These are phyloP conservation scores for Hypercompe scribonia DNA, from an alignment of 2,888 invertebrate genomes.

Conservation along the genomic window DNA sequence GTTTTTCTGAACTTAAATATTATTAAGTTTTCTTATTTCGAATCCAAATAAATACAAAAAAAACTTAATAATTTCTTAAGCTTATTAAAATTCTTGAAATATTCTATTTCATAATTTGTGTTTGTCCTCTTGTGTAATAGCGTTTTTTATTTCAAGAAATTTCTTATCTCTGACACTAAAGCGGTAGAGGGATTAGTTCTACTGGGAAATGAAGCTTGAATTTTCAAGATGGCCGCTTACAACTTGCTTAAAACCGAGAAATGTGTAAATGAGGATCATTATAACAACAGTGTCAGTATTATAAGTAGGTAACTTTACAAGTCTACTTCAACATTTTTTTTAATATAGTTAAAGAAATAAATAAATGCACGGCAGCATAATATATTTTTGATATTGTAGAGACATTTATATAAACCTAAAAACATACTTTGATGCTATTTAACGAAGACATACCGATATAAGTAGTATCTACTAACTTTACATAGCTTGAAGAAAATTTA, in stretches of 20 bases:
- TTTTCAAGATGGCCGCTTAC: neutral
- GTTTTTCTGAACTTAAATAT: slow-evolving; percentile 39
- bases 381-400: too few species aligned
- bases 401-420: neutral
- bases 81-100: slow-evolving; percentile 32
- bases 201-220: slow-evolving; percentile 8
- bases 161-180: slow-evolving; percentile 28
- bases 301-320: neutral
- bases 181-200: slow-evolving; percentile 21
- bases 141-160: slow-evolving; percentile 27
- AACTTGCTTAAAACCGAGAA: neutral
- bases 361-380: neutral
- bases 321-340: neutral
- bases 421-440: neutral
- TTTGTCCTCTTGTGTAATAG: slow-evolving; percentile 40
- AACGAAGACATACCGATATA: neutral
- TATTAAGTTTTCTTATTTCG: slow-evolving; percentile 39
- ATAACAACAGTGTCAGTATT: neutral
- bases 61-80: slow-evolving; percentile 33
- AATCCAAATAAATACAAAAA: slow-evolving; percentile 30
- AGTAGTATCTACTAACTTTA: too few species aligned
- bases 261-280: neutral
- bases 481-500: neutral
- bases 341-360: neutral
- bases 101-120: slow-evolving; percentile 29